Evolutionary conservation across 1,140 invertebrate species (phyloP).

Genomic region (Drosophila subpulchrella): DNA sequence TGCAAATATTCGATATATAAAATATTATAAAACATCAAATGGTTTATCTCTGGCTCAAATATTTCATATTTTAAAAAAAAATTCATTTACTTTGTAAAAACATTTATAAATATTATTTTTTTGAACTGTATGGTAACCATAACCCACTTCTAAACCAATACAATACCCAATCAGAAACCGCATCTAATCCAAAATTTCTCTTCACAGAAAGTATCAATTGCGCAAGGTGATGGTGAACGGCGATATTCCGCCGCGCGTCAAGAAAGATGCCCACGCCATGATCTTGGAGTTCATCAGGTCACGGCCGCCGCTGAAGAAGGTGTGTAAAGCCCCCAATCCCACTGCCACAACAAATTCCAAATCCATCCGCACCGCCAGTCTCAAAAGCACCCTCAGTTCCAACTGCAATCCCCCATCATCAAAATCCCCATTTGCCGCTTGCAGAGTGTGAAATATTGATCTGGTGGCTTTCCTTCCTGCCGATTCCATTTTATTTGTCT

Average conservation of each 20-base stretch:
- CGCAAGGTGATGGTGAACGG: slow-evolving; percentile 93
- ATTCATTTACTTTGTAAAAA: no score
- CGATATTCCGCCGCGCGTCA: slow-evolving; percentile 92
- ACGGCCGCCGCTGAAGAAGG: slow-evolving; percentile 96
- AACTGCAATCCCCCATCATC: slow-evolving; percentile 15
- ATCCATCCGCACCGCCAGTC: slow-evolving; percentile 4
- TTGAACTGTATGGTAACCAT: not conserved
- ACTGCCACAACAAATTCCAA: slow-evolving; percentile 20
- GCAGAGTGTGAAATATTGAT: slow-evolving; percentile 10
- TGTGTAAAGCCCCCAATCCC: slow-evolving; percentile 84
- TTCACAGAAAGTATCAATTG: slow-evolving; percentile 88
- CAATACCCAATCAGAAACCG: slow-evolving; percentile 9
- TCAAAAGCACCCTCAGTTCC: slow-evolving; percentile 22
- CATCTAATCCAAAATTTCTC: slow-evolving; percentile 35
- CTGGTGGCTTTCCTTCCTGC: slow-evolving; percentile 4
- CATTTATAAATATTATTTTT: no score
- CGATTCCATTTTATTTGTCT: slow-evolving; percentile 12
- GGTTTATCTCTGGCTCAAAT: no score
- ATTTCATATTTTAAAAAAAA: no score
- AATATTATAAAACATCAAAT: no score
- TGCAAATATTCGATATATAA: no score
- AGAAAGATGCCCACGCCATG: slow-evolving; percentile 97
- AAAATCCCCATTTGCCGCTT: slow-evolving; percentile 19
- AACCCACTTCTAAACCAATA: not conserved
- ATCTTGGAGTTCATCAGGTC: slow-evolving; percentile 98